Percentiles rank a stretch among this genome's conserved stretches.
phyloP scores from a whole-genome alignment of 2,113 vertebrate genomes.

The Bagarius yarrelli region DNA sequence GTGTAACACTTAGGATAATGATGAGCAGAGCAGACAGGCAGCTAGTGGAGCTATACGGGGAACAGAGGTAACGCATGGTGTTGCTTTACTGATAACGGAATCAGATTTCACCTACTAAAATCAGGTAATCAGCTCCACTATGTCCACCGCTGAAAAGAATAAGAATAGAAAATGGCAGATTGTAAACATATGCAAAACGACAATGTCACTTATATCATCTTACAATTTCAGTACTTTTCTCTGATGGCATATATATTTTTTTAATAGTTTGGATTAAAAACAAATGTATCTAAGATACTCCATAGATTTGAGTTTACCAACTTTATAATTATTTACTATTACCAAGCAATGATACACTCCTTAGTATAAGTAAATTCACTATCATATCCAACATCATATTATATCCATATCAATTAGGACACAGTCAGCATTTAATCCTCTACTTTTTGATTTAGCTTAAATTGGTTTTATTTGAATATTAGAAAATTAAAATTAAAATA shows the following conservation, averaged over 20 bases:
- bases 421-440: too few relatives aligned
- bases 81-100: conserved; percentile 14
- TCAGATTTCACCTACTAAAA: conserved; percentile 17
- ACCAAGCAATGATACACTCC: background rate
- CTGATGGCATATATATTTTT: background rate
- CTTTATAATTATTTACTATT: background rate
- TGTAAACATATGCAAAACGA: background rate
- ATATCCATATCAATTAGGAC: too few relatives aligned
- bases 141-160: conserved; percentile 34
- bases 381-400: background rate
- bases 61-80: conserved; percentile 57
- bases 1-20: conserved; percentile 63
- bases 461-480: too few relatives aligned
- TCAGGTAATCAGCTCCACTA: background rate
- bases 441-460: too few relatives aligned
- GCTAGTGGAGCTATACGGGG: conserved; percentile 47
- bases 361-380: background rate
- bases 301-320: background rate
- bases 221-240: background rate
- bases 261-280: background rate
- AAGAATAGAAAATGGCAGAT: conserved; percentile 14
- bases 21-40: conserved; percentile 59
- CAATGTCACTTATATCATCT: too few relatives aligned
- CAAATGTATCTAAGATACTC: background rate
- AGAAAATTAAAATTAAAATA: too few relatives aligned